Evolutionary conservation across 2,797 vertebrate species (phyloP).

Genomic region (Phrynocephalus guinanensis): DNA sequence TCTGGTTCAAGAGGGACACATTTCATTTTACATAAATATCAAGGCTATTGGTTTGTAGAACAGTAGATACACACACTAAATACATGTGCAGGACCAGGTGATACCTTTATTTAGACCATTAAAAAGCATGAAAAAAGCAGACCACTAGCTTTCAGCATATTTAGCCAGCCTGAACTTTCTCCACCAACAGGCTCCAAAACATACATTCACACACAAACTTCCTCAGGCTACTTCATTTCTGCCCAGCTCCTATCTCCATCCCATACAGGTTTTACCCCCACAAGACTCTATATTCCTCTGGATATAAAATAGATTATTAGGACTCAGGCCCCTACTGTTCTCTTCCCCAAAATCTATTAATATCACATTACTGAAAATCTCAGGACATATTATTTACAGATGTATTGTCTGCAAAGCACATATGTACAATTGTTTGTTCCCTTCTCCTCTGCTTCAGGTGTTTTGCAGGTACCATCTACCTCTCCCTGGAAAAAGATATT

Average conservation of each 20-base stretch:
- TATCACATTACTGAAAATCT: not conserved
- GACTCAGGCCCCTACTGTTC: not conserved
- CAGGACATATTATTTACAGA: not conserved
- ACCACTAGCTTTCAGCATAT: too few species aligned
- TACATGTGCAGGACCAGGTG: not conserved
- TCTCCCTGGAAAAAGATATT: too few species aligned
- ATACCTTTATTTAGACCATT: too few species aligned
- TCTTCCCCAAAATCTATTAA: not conserved
- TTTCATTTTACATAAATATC: not conserved
- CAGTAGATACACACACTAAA: too few species aligned
- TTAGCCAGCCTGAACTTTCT: too few species aligned
- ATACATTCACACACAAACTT: not conserved
- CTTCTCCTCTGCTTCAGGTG: not conserved
- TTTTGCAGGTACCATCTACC: not conserved
- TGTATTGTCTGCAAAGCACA: not conserved
- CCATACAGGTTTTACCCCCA: too few species aligned
- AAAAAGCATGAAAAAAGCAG: too few species aligned
- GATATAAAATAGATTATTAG: too few species aligned
- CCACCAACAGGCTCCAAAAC: not conserved
- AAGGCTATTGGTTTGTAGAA: not conserved
- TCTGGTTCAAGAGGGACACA: not conserved
- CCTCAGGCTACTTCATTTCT: not conserved
- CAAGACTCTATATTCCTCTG: not conserved
- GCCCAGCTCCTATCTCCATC: not conserved
- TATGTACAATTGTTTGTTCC: not conserved